Evolutionary conservation across 2,113 vertebrate genomes (phyloP), one percentile per base, ranked within the genome.

Genomic region (Rissa tridactyla): DNA sequence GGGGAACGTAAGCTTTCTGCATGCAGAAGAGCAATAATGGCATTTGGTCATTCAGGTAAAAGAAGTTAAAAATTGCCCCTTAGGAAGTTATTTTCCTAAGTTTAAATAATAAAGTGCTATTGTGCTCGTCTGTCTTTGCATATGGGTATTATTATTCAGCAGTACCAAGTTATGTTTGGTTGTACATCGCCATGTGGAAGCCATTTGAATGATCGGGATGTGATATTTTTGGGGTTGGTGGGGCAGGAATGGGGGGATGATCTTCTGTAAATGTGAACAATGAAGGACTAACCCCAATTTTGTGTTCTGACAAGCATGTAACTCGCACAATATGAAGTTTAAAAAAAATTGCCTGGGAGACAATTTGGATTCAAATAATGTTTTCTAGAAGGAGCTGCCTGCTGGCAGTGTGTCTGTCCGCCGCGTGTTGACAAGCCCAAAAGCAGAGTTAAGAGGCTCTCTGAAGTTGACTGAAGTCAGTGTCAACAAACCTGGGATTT

Each of bases 401-500:
- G 87, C 91, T 97, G 95, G 94, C 94, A 92, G 81, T 29, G 58
- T 72, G 71, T 95, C 78, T 94, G 89, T 92, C 94, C 83, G 11
- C 73, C 11, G 40, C 11, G n/a, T 89, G 83, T 77, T 96, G 97
- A 95, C 91, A 96, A 90, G 82, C 91, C 94, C 96, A 86, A 94
- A 83, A 91, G n/a, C 92, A 70, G 84, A 96, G 81, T 82, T 79
- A 89, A 87, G 94, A 95, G 86, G 84, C 91, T 85, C 64, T 94
- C 94, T 95, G 91, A 96, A 92, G 91, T 77, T 96, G 94, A 92
- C 84, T 97, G 92, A 94, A 96, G 94, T 97, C 87, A 94, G 78
- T 86, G 89, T 96, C 92, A 95, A 95, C 91, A 95, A 94, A 96
- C 78, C 95, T 94, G 95, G 96, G 94, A 96, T 95, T 91, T 55